Percentiles rank a stretch among this genome's conserved stretches.
Conservation (phyloP, 2,797 vertebrate species). For the Helarctos malayanus region DNA sequence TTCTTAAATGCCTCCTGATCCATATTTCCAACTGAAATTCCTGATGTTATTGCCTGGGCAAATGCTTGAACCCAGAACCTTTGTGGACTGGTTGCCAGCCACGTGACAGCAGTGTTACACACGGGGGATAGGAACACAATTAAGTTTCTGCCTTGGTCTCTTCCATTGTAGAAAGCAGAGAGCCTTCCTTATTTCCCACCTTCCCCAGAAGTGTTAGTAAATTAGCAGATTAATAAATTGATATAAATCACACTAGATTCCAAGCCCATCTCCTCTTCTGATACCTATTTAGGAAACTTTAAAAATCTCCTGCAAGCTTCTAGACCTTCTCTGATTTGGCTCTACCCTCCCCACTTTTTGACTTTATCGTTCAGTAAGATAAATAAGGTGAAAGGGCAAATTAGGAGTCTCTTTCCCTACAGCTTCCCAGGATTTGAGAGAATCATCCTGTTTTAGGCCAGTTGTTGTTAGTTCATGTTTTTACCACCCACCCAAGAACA, state of each 20-base stretch:
- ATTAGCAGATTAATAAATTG: constrained; percentile 18
- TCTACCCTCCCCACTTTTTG: neutral
- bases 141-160: neutral
- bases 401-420: constrained; percentile 12
- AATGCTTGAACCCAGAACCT: constrained; percentile 27
- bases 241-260: neutral
- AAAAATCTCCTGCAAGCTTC: constrained; percentile 16
- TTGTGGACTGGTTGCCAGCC: constrained; percentile 5
- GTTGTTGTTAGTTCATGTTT: constrained; percentile 70
- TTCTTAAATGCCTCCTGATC: constrained; percentile 75
- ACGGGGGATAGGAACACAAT: neutral
- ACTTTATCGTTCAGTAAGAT: constrained; percentile 54
- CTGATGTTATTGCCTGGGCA: constrained; percentile 54
- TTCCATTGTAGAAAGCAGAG: neutral
- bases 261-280: neutral
- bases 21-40: constrained; percentile 71
- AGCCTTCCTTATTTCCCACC: neutral
- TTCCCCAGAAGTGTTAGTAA: neutral
- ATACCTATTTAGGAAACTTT: constrained; percentile 1
- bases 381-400: constrained; percentile 62
- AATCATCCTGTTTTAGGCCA: constrained; percentile 59
- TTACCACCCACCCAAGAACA: constrained; percentile 78
- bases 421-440: constrained; percentile 41
- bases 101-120: neutral
- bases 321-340: neutral